Conservation (phyloP, 2,113 vertebrate genomes). For the Eudorcas thomsonii region DNA sequence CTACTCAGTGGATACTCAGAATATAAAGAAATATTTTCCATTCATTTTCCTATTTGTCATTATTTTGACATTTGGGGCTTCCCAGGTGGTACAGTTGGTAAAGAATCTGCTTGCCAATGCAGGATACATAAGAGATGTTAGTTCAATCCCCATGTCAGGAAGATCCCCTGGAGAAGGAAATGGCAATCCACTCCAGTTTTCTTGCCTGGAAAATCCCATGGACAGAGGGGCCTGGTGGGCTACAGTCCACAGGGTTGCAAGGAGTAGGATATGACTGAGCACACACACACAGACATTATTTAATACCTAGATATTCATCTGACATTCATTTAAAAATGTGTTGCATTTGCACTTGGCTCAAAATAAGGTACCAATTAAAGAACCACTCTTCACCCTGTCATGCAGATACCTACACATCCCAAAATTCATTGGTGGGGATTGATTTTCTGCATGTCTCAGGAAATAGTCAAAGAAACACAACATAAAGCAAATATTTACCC, state of each 20-base stretch:
- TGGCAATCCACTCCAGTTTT: not conserved
- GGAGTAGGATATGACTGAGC: not conserved
- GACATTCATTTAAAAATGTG: slow-evolving; percentile 9
- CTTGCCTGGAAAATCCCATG: not conserved
- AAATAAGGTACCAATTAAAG: not conserved
- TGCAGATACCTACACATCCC: not conserved
- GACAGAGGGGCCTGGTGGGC: not conserved
- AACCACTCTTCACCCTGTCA: not conserved
- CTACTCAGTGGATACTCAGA: not conserved
- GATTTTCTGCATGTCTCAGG: slow-evolving; percentile 39
- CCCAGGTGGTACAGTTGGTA: not conserved
- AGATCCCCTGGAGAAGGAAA: not conserved
- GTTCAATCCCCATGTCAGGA: not conserved
- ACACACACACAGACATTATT: not conserved
- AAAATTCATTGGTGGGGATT: slow-evolving; percentile 26
- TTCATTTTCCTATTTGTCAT: slow-evolving; percentile 38
- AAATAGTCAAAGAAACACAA: slow-evolving; percentile 58
- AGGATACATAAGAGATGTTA: not conserved
- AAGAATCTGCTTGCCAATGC: not conserved
- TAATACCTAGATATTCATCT: not conserved
- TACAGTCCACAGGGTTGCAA: not conserved
- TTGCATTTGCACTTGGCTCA: not conserved
- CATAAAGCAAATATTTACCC: slow-evolving; percentile 64
- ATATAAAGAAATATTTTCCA: slow-evolving; percentile 23
- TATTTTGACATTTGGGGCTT: not conserved